These are phyloP conservation scores for Diaprepes abbreviatus DNA, from an alignment of 2,888 invertebrate species.

Conservation along the genomic window DNA sequence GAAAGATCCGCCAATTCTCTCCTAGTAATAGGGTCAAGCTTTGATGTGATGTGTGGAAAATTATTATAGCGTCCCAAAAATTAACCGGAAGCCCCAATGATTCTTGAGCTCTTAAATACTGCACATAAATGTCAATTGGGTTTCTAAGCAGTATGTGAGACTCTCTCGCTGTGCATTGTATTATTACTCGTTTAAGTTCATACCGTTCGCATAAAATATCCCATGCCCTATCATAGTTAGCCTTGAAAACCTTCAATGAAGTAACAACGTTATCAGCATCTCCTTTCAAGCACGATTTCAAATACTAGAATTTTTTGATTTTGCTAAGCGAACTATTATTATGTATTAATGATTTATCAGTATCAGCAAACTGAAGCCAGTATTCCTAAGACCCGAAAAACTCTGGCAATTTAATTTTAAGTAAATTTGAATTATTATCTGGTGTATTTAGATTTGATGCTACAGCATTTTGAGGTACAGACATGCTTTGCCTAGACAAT, in stretches of 20 bases:
- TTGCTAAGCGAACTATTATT: too few species aligned
- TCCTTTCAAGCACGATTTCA: too few species aligned
- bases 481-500: neutral
- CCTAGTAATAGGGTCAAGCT: slow-evolving; percentile 13
- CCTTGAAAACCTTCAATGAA: neutral
- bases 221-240: slow-evolving; percentile 7
- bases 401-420: slow-evolving; percentile 4
- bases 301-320: too few species aligned
- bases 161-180: neutral
- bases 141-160: slow-evolving; percentile 7
- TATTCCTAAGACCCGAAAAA: slow-evolving; percentile 2
- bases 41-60: slow-evolving; percentile 27
- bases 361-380: slow-evolving; percentile 9
- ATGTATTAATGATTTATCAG: slow-evolving; percentile 12
- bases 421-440: too few species aligned
- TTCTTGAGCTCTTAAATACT: slow-evolving; percentile 10
- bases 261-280: slow-evolving; percentile 5
- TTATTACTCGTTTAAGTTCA: neutral
- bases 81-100: slow-evolving; percentile 14
- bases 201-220: neutral
- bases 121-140: neutral
- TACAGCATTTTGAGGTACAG: too few species aligned
- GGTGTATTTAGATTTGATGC: too few species aligned
- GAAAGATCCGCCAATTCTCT: slow-evolving; percentile 15
- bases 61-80: slow-evolving; percentile 3